Percentiles rank a stretch among this genome's conserved stretches.
Evolutionary conservation across 2,888 invertebrate species (phyloP).

Genomic region (Dynastes tityus): DNA sequence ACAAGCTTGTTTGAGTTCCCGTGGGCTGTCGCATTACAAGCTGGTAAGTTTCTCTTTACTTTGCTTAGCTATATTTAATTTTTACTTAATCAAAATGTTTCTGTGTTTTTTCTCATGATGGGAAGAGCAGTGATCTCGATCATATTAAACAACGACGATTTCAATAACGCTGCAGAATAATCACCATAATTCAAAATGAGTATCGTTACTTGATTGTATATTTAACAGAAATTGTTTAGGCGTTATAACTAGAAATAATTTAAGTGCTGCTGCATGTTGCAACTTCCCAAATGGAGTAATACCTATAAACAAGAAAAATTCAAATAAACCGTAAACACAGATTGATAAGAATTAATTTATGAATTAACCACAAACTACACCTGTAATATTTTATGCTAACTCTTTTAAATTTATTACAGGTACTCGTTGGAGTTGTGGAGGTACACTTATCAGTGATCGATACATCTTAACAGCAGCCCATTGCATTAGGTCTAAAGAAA

Average conservation of each 20-base stretch:
- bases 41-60: constrained; percentile 49
- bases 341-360: no score
- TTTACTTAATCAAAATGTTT: no score
- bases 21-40: constrained; percentile 83
- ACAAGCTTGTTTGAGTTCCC: constrained; percentile 79
- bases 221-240: no score
- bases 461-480: constrained; percentile 77
- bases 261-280: no score
- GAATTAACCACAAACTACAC: no score
- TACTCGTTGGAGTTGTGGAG: constrained; percentile 67
- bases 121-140: no score
- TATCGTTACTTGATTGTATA: not conserved
- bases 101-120: no score
- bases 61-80: not conserved
- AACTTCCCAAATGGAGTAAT: no score
- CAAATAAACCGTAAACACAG: no score
- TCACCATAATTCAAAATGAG: not conserved
- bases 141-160: no score
- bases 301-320: no score
- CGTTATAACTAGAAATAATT: no score
- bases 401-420: not conserved
- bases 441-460: constrained; percentile 72
- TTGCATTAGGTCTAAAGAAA: constrained; percentile 68
- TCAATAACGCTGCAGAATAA: not conserved
- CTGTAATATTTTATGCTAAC: not conserved